A percentile compares a stretch with the other conserved stretches of the same genome.
Evolutionary conservation across 2,888 invertebrate genomes (phyloP).

Genomic region (Trissoscelio sp.): DNA sequence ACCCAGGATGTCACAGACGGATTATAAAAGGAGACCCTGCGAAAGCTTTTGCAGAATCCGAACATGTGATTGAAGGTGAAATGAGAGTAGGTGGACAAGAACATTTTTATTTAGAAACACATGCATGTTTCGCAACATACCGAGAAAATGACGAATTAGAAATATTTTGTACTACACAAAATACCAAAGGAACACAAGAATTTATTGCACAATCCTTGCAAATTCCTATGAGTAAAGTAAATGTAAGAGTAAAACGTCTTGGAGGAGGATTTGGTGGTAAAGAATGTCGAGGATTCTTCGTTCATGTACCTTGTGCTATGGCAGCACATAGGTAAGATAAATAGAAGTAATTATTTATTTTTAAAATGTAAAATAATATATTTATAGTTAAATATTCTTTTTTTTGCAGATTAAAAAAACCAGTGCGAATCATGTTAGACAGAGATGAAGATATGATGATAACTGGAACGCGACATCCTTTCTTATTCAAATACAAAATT

Average conservation of each 20-base stretch:
- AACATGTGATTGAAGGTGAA: constrained; percentile 91
- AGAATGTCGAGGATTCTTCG: constrained; percentile 88
- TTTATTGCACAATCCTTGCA: constrained; percentile 88
- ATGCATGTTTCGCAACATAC: constrained; percentile 88
- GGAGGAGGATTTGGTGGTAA: constrained; percentile 98
- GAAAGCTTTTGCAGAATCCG: constrained; percentile 87
- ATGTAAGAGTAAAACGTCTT: constrained; percentile 91
- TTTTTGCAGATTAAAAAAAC: constrained; percentile 86
- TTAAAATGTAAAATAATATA: too few species aligned
- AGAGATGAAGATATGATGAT: constrained; percentile 96
- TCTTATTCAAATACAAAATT: constrained; percentile 91
- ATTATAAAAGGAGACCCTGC: constrained; percentile 87
- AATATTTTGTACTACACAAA: constrained; percentile 91
- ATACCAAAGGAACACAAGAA: constrained; percentile 89
- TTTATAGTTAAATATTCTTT: too few species aligned
- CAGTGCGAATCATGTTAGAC: constrained; percentile 93
- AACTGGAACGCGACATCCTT: constrained; percentile 95
- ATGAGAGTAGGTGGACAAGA: constrained; percentile 95
- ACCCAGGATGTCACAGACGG: constrained; percentile 82
- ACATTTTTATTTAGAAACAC: constrained; percentile 97
- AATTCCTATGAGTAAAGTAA: constrained; percentile 89
- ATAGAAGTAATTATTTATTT: too few species aligned
- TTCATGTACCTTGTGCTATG: constrained; percentile 90
- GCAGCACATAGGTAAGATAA: constrained; percentile 87
- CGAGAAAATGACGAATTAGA: constrained; percentile 91